These are phyloP conservation scores for Alethe castanea DNA, from an alignment of 2,113 vertebrate genomes.

Conservation along the genomic window DNA sequence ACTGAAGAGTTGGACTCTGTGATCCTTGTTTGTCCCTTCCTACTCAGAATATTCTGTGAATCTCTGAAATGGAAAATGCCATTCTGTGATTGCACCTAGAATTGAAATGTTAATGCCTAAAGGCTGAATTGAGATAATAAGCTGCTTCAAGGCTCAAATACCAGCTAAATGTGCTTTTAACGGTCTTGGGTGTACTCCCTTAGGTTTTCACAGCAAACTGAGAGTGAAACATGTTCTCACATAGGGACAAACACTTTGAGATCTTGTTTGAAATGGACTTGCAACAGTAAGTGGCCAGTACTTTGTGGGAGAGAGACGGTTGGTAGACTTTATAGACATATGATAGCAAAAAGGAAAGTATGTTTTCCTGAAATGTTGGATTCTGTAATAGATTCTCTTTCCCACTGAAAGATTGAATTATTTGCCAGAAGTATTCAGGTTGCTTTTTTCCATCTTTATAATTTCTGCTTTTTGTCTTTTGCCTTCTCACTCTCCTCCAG, in stretches of 20 bases:
- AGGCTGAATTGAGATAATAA: neutral
- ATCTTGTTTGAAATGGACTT: neutral
- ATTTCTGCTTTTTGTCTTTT: neutral
- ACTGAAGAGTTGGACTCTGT: neutral
- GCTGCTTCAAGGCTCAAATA: neutral
- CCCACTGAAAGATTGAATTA: neutral
- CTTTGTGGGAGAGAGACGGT: neutral
- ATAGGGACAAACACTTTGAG: neutral
- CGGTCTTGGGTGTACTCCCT: neutral
- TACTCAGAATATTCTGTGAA: neutral
- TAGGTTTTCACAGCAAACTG: neutral
- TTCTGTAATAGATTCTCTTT: neutral
- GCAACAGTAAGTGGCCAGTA: neutral
- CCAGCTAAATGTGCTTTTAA: neutral
- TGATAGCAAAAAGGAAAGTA: neutral
- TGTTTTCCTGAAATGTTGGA: neutral
- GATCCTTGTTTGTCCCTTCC: neutral
- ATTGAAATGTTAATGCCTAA: neutral
- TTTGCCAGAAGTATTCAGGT: neutral
- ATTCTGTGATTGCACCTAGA: neutral
- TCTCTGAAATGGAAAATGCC: neutral
- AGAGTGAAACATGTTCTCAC: neutral
- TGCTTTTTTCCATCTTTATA: neutral
- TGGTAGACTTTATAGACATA: neutral
- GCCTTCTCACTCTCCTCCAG: neutral